phyloP scores from a whole-genome alignment of 1,140 invertebrate genomes.

The Listronotus oregonensis region DNA sequence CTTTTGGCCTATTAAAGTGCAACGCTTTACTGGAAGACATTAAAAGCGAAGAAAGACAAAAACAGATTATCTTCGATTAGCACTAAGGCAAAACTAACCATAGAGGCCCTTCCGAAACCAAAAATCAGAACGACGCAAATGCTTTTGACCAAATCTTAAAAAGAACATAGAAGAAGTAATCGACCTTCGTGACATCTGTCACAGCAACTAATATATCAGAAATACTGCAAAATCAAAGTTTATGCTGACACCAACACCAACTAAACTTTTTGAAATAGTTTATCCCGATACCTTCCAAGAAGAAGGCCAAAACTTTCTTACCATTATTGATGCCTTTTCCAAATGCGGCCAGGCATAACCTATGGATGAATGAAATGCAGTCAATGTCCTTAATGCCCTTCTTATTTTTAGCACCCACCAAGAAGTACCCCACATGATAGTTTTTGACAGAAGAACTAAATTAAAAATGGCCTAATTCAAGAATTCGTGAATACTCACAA shows the following conservation, averaged over 20 bases:
- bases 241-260: constrained; percentile 7
- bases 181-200: constrained; percentile 19
- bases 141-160: constrained; percentile 25
- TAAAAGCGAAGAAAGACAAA: background rate
- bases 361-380: constrained; percentile 27
- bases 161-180: constrained; percentile 6
- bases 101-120: constrained; percentile 19
- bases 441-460: constrained; percentile 14
- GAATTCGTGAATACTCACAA: constrained; percentile 38
- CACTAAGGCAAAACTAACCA: constrained; percentile 22
- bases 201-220: constrained; percentile 11
- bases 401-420: constrained; percentile 32
- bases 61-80: constrained; percentile 12
- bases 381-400: constrained; percentile 30
- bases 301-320: constrained; percentile 5
- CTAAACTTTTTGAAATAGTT: constrained; percentile 22
- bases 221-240: constrained; percentile 1
- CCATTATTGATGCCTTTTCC: constrained; percentile 50
- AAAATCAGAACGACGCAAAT: constrained; percentile 14
- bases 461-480: constrained; percentile 31
- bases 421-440: background rate
- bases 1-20: background rate
- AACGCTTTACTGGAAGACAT: background rate
- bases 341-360: constrained; percentile 46
- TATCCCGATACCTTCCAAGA: constrained; percentile 2